Evolutionary conservation across 2,797 vertebrate genomes (phyloP).

Genomic region (Galaxias olidus): DNA sequence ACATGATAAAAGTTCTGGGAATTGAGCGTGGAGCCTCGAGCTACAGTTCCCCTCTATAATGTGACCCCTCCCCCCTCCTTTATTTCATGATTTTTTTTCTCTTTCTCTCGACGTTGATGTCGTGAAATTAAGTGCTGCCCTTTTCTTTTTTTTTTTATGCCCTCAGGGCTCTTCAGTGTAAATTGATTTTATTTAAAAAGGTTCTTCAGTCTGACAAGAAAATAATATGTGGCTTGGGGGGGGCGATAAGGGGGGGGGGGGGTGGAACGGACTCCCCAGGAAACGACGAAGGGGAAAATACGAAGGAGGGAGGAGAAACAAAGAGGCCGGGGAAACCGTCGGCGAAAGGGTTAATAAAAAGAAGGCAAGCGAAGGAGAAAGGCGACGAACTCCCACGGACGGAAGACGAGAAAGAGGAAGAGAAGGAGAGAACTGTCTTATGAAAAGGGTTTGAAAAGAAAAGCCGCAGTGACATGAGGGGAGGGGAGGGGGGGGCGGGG

Average conservation of each 20-base stretch:
- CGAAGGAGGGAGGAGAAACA: constrained; percentile 8
- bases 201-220: constrained; percentile 39
- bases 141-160: constrained; percentile 63
- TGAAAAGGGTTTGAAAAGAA: constrained; percentile 56
- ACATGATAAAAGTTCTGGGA: constrained; percentile 58
- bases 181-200: constrained; percentile 70
- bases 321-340: background rate
- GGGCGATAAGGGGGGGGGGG: constrained; percentile 1
- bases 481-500: background rate
- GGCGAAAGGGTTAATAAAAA: too few species aligned
- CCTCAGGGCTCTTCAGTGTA: constrained; percentile 64
- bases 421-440: constrained; percentile 8
- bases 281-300: too few species aligned
- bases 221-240: constrained; percentile 17
- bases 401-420: constrained; percentile 17
- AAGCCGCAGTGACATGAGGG: constrained; percentile 51
- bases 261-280: background rate
- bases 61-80: too few species aligned
- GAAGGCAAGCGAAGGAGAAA: background rate
- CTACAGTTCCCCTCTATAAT: constrained; percentile 34
- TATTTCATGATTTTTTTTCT: constrained; percentile 10
- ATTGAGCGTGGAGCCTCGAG: constrained; percentile 53
- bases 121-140: constrained; percentile 66
- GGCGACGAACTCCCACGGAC: constrained; percentile 38
- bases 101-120: too few species aligned